These are phyloP conservation scores for Protomyctophum bolini DNA, from an alignment of 2,113 vertebrate genomes.

Conservation along the genomic window DNA sequence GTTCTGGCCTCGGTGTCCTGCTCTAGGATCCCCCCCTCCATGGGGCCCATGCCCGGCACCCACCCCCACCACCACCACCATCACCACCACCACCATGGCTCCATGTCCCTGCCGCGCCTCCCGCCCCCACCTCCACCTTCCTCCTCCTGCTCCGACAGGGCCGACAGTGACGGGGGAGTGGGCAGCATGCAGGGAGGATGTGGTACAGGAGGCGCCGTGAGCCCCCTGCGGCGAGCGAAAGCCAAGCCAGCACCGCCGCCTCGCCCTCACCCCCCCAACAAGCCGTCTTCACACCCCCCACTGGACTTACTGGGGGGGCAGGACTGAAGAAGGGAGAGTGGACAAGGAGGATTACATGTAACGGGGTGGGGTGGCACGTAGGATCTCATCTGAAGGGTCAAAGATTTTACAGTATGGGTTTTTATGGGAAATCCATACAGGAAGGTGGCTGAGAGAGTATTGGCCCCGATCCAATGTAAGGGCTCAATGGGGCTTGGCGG, in stretches of 20 bases:
- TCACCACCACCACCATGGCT: constrained; percentile 60
- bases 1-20: constrained; percentile 43
- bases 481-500: neutral
- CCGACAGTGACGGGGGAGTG: constrained; percentile 74
- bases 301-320: constrained; percentile 67
- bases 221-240: constrained; percentile 74
- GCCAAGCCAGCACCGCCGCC: constrained; percentile 77
- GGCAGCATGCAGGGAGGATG: constrained; percentile 12
- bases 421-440: no score
- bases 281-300: constrained; percentile 74
- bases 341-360: neutral
- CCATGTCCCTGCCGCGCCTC: constrained; percentile 67
- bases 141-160: constrained; percentile 62
- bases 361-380: neutral
- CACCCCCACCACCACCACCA: constrained; percentile 38
- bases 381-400: constrained; percentile 12
- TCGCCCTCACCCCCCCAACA: constrained; percentile 81
- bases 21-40: constrained; percentile 56
- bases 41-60: neutral
- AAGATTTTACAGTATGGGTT: constrained; percentile 10
- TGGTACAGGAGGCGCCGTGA: constrained; percentile 61
- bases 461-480: no score
- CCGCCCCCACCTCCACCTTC: constrained; percentile 41
- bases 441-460: no score
- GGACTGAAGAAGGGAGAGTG: constrained; percentile 43